These are phyloP conservation scores for Pseudochirops corinnae DNA, from an alignment of 2,797 vertebrate species.

Conservation along the genomic window DNA sequence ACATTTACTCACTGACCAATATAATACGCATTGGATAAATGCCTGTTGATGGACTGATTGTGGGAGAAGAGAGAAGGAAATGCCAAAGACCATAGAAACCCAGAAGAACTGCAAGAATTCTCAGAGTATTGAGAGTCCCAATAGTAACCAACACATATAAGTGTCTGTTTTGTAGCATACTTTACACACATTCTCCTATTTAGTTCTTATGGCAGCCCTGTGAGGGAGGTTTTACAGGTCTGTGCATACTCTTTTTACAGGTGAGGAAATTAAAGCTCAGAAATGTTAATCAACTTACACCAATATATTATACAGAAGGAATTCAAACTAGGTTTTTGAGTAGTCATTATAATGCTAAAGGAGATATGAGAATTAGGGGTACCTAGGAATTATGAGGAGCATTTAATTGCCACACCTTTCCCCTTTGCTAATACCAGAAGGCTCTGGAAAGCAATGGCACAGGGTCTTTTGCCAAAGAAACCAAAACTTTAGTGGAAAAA, in stretches of 20 bases:
- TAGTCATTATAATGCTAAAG: slow-evolving; percentile 44
- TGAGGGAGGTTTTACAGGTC: neutral
- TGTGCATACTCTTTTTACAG: neutral
- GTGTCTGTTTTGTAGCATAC: neutral
- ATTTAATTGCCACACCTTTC: slow-evolving; percentile 47
- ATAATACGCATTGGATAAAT: neutral
- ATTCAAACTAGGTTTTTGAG: neutral
- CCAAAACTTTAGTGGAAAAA: slow-evolving; percentile 58
- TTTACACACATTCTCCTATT: neutral
- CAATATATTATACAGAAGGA: neutral
- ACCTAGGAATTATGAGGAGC: slow-evolving; percentile 23
- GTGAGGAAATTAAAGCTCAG: neutral
- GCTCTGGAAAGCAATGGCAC: slow-evolving; percentile 56
- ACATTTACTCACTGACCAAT: neutral
- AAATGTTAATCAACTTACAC: neutral
- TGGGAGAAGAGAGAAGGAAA: neutral
- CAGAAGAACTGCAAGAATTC: neutral
- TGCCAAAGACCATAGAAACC: neutral
- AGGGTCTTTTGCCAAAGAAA: slow-evolving; percentile 52
- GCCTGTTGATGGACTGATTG: neutral
- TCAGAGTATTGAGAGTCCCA: neutral
- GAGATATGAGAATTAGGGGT: slow-evolving; percentile 30
- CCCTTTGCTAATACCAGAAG: neutral
- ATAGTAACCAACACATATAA: neutral
- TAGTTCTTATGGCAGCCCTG: neutral